Evolutionary conservation across 2,888 invertebrate genomes (phyloP).

Genomic region (Lomographa bimaculata): DNA sequence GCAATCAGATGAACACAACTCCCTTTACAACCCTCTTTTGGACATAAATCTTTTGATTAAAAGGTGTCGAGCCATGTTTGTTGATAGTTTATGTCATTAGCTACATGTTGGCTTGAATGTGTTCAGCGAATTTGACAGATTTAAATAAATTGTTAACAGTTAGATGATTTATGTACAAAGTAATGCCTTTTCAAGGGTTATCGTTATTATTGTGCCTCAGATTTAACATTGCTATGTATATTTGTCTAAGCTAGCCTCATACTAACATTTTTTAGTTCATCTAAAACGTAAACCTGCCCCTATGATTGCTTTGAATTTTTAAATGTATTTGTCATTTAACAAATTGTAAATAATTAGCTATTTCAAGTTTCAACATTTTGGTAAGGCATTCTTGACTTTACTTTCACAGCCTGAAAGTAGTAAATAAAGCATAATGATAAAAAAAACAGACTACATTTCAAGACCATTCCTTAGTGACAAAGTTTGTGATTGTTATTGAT

Average conservation of each 20-base stretch:
- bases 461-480: conserved; percentile 52
- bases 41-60: conserved; percentile 30
- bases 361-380: conserved; percentile 20
- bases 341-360: conserved; percentile 16
- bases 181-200: conserved; percentile 29
- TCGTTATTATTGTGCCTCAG: conserved; percentile 11
- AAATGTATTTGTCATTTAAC: background rate
- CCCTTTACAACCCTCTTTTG: conserved; percentile 32
- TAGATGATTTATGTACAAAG: conserved; percentile 37
- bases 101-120: conserved; percentile 11
- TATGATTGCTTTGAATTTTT: conserved; percentile 8
- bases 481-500: conserved; percentile 39
- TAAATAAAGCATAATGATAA: conserved; percentile 27
- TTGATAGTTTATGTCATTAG: conserved; percentile 13
- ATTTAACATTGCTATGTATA: conserved; percentile 2
- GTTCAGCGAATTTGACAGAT: conserved; percentile 21
- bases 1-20: conserved; percentile 47
- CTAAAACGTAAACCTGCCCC: background rate
- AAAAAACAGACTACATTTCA: conserved; percentile 34
- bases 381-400: conserved; percentile 26
- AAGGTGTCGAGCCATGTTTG: conserved; percentile 18
- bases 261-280: conserved; percentile 12
- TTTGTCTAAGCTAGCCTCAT: background rate
- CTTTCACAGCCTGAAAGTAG: conserved; percentile 12
- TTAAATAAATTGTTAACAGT: conserved; percentile 32